Base-by-base conservation (phyloP, 2,113 vertebrate species). In the Hucho hucho region DNA sequence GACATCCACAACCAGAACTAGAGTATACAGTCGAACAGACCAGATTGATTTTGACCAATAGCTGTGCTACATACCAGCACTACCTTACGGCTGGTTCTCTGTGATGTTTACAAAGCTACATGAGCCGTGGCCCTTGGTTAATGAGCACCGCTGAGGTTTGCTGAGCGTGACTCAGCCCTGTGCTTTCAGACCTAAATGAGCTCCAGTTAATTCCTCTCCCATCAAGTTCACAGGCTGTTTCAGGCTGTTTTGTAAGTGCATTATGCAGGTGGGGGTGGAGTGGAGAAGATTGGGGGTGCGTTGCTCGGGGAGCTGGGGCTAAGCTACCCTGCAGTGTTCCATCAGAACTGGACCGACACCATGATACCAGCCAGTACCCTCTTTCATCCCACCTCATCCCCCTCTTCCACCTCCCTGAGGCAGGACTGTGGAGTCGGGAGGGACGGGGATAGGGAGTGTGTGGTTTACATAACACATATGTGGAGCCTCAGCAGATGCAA, bases 91-190 rank as follows among this genome's bases (percentile, higher is more conserved):
- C 13, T 72, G 22, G 78, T 20, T 75, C 32, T 47, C 61, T n/a
- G 68, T n/a, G 9, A 43, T 70, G 67, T 59, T 63, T 64, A 61
- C 25, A 68, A 29, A 46, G 61, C 72, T 32, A 4, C 20, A 53
- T 78, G 18, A 73, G 22, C 43, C 32, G 7, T 47, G 75, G 58
- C 22, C 64, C 43, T 47, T 37, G 66, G 63, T 81, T 75, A 75
- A 67, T 68, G 32, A 74, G 20, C 18, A 59, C 26, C 64, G 26
- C 63, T 25, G 67, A 73, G 70, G 64, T 69, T 69, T 65, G 59
- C 65, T 56, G 22, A 43, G 49, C 24, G 22, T 81, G 68, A 81
- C 69, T 78, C 73, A 78, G 46, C n/a, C 58, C 26, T 53, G 16
- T 64, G 20, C 58, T 70, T 70, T 59, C 28, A 22, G 20, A 29